phyloP scores from a whole-genome alignment of 2,113 vertebrate genomes.

The Okapia johnstoni region DNA sequence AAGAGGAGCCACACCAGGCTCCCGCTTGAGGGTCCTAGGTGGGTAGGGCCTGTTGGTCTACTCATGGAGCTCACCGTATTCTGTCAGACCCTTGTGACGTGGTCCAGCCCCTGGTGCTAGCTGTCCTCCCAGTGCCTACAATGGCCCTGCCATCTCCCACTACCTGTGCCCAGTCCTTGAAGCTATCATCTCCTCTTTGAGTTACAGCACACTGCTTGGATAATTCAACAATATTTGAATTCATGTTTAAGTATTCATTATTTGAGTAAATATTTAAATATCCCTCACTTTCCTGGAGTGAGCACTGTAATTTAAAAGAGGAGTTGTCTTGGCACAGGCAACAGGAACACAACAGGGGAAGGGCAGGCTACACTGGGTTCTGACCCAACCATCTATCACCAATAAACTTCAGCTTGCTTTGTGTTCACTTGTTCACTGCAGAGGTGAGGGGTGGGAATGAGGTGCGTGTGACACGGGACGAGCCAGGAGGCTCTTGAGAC shows the following conservation, averaged over 20 bases:
- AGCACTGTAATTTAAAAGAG: background rate
- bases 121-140: no score
- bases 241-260: background rate
- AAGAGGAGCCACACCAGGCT: background rate
- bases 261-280: background rate
- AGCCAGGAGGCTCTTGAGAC: background rate
- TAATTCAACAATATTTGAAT: background rate
- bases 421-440: background rate
- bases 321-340: background rate
- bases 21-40: accelerated
- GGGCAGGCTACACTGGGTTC: background rate
- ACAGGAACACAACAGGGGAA: background rate
- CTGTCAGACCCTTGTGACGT: accelerated
- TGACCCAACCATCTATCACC: background rate
- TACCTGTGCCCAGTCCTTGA: background rate
- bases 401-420: background rate
- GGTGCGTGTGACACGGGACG: background rate
- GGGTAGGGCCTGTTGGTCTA: accelerated
- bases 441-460: no score
- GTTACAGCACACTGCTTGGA: background rate
- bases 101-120: background rate
- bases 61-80: no score
- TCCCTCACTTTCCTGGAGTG: background rate
- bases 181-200: background rate
- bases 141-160: background rate